phyloP scores from a whole-genome alignment of 2,113 vertebrate genomes.

The Speoplatyrhinus poulsoni region DNA sequence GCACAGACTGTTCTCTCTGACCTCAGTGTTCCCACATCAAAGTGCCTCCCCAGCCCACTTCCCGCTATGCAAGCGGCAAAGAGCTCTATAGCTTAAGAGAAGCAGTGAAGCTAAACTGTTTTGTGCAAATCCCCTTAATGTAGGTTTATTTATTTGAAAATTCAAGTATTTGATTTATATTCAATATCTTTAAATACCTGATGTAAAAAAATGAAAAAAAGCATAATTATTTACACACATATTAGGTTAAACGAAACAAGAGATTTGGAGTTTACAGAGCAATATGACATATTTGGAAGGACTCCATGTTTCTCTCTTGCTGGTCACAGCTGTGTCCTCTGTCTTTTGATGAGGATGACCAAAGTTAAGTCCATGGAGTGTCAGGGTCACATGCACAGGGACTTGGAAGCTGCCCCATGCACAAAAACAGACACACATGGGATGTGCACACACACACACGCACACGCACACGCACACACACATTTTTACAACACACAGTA shows the following conservation, averaged over 20 bases:
- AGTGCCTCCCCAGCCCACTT: conserved; percentile 73
- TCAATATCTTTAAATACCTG: not conserved
- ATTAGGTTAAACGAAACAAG: conserved; percentile 20
- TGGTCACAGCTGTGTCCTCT: conserved; percentile 57
- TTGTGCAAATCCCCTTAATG: conserved; percentile 25
- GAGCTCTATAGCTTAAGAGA: conserved; percentile 56
- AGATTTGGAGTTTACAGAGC: conserved; percentile 35
- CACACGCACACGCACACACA: conserved; percentile 13
- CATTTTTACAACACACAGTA: no score
- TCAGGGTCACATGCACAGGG: conserved; percentile 40
- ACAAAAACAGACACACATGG: not conserved
- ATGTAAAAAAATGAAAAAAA: not conserved
- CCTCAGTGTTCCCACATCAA: conserved; percentile 78
- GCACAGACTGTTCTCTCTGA: conserved; percentile 75
- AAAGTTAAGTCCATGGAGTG: conserved; percentile 48
- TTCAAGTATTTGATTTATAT: not conserved
- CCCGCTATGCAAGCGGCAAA: conserved; percentile 59
- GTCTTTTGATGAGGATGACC: conserved; percentile 54
- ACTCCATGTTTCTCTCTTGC: conserved; percentile 47
- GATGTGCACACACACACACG: conserved; percentile 4
- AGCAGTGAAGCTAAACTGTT: conserved; percentile 28
- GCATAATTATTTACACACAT: conserved; percentile 22
- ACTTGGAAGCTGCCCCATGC: conserved; percentile 7
- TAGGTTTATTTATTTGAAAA: conserved; percentile 14
- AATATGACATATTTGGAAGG: conserved; percentile 36